These are phyloP conservation scores for Macropus fuliginosus DNA, from an alignment of 2,797 vertebrate genomes.

Conservation along the genomic window DNA sequence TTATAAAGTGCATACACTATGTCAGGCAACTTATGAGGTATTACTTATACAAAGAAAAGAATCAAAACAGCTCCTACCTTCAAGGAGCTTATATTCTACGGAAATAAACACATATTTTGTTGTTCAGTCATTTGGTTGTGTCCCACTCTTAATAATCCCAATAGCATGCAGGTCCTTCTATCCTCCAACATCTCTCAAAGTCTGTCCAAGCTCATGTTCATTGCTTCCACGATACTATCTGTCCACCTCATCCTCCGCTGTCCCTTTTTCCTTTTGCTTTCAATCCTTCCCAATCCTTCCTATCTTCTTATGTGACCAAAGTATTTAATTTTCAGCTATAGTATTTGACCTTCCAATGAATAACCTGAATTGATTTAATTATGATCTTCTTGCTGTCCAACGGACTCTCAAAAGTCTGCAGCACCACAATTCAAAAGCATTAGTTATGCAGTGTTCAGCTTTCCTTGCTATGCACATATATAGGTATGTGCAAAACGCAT, in stretches of 20 bases:
- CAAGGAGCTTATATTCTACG: background rate
- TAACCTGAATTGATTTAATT: background rate
- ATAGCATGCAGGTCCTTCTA: background rate
- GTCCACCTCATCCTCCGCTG: background rate
- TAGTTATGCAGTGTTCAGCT: background rate
- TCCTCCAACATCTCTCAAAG: background rate
- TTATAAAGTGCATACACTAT: too few species aligned
- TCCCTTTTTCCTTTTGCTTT: background rate
- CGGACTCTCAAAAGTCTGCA: background rate
- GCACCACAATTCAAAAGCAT: background rate
- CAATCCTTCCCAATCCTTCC: background rate
- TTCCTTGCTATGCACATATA: background rate
- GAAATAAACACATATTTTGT: background rate
- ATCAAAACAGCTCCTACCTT: background rate
- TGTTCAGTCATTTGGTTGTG: too few species aligned
- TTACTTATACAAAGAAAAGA: background rate
- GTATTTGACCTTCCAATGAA: background rate
- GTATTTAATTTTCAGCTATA: background rate
- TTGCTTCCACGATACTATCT: background rate
- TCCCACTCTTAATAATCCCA: too few species aligned
- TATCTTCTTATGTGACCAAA: background rate
- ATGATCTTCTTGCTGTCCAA: background rate
- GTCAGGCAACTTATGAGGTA: background rate
- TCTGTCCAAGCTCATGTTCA: background rate
- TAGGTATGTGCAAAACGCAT: background rate